A percentile compares a stretch with the other conserved stretches of the same genome.
Evolutionary conservation across 2,113 vertebrate genomes (phyloP).

Genomic region (Pygoscelis antarcticus): DNA sequence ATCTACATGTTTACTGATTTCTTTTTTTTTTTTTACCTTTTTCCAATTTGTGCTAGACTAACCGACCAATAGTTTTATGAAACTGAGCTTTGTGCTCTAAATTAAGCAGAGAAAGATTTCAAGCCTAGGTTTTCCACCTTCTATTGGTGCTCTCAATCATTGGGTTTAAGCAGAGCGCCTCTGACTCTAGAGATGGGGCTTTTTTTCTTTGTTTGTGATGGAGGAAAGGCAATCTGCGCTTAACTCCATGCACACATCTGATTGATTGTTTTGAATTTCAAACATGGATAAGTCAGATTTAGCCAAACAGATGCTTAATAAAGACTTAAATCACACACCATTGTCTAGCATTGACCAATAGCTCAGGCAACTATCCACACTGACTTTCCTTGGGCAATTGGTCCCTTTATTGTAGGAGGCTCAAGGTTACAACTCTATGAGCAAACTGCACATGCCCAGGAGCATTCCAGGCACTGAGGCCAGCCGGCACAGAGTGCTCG

Average conservation of each 20-base stretch:
- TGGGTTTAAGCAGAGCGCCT: neutral
- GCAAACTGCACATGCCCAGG: neutral
- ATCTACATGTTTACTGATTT: neutral
- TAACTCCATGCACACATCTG: neutral
- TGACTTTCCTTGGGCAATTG: neutral
- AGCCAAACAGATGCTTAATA: neutral
- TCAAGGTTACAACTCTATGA: neutral
- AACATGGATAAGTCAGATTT: neutral
- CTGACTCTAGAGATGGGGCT: neutral
- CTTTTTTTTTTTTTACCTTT: neutral
- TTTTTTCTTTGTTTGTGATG: neutral
- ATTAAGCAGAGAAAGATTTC: neutral
- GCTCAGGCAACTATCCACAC: neutral
- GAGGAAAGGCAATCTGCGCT: neutral
- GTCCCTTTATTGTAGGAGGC: neutral
- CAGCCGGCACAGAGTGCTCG: neutral
- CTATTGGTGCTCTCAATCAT: neutral
- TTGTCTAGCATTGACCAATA: neutral
- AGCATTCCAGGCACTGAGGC: neutral
- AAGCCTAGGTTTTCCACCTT: neutral
- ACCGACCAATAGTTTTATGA: neutral
- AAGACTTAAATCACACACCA: neutral
- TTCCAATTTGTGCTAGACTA: neutral
- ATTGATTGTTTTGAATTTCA: neutral
- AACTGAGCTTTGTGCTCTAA: neutral